Percentiles rank a stretch among this genome's conserved stretches.
Conservation (phyloP, 2,888 invertebrate genomes). For the Carpatolechia fugitivella region DNA sequence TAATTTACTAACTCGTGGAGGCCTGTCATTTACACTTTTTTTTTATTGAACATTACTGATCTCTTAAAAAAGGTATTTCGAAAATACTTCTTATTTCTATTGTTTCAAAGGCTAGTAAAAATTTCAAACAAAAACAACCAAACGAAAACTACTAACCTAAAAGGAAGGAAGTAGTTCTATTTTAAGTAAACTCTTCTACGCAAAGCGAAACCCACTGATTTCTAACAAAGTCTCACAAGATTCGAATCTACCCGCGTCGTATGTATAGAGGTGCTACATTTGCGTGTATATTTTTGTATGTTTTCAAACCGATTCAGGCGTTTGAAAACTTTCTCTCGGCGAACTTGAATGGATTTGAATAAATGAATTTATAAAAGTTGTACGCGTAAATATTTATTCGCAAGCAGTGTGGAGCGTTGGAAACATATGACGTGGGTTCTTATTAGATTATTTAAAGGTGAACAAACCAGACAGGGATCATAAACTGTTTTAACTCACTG, state of each 20-base stretch:
- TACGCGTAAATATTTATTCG: conserved; percentile 9
- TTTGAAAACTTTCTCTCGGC: conserved; percentile 5
- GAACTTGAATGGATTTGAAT: conserved; percentile 19
- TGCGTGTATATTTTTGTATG: conserved; percentile 1
- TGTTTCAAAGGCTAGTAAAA: too few relatives aligned
- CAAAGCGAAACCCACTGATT: conserved; percentile 7
- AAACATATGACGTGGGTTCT: not conserved
- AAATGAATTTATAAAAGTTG: conserved; percentile 20
- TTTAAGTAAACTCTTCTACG: not conserved
- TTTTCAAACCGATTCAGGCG: conserved; percentile 12
- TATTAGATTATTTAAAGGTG: not conserved
- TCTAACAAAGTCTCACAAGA: conserved; percentile 12
- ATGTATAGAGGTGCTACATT: not conserved
- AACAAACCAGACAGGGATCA: not conserved
- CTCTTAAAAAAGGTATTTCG: too few relatives aligned
- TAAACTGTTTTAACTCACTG: too few relatives aligned
- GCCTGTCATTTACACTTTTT: too few relatives aligned
- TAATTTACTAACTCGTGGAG: too few relatives aligned
- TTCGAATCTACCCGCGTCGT: not conserved
- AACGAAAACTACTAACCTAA: not conserved
- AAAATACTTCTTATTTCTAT: too few relatives aligned
- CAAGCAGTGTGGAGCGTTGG: not conserved
- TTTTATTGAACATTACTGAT: too few relatives aligned
- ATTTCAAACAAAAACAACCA: not conserved
- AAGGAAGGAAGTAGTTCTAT: not conserved